Conservation (phyloP, 2,888 invertebrate genomes). For the Trachelus tabidus region DNA sequence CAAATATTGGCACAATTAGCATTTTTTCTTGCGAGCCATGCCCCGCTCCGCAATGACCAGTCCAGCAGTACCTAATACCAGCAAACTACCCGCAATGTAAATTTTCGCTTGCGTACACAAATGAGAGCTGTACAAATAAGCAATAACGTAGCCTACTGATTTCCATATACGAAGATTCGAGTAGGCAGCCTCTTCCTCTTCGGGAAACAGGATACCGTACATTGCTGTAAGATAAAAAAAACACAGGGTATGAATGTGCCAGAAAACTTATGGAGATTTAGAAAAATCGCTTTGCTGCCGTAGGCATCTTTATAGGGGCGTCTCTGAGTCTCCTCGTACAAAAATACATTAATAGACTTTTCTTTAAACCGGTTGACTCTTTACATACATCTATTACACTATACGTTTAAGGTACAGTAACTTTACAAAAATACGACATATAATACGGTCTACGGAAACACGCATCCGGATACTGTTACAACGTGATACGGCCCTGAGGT, state of each 20-base stretch:
- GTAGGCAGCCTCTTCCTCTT: constrained; percentile 75
- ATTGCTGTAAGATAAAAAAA: constrained; percentile 65
- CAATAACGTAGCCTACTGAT: constrained; percentile 74
- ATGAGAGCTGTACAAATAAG: constrained; percentile 71
- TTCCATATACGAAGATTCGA: constrained; percentile 79
- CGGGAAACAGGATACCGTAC: constrained; percentile 74
- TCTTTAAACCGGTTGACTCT: background rate
- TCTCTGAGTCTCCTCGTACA: background rate
- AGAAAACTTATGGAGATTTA: background rate
- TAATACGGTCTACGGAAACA: background rate
- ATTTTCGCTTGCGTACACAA: constrained; percentile 69
- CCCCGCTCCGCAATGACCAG: constrained; percentile 68
- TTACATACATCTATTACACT: background rate
- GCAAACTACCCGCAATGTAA: constrained; percentile 62
- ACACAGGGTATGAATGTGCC: background rate
- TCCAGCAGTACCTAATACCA: constrained; percentile 69
- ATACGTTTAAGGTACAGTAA: background rate
- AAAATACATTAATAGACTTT: background rate
- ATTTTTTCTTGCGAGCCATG: constrained; percentile 46
- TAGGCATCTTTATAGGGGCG: background rate
- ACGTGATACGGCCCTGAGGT: background rate
- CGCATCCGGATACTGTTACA: background rate
- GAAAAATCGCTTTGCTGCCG: background rate
- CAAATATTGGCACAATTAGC: background rate
- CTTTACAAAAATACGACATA: background rate